Evolutionary conservation across 2,113 vertebrate species (phyloP), one percentile per base, ranked within the genome.

Genomic region (Corythaeola cristata): DNA sequence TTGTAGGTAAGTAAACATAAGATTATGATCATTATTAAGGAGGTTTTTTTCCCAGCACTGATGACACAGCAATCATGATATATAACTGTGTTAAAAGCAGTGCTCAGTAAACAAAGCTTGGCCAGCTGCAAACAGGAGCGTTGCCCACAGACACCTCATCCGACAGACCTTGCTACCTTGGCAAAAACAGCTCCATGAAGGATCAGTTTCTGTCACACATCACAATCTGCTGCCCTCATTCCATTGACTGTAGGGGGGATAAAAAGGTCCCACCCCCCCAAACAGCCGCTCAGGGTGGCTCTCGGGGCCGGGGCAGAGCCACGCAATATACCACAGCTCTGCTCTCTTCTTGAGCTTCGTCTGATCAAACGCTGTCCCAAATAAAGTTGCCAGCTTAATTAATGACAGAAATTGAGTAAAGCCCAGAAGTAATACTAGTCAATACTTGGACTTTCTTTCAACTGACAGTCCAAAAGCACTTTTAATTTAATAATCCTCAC

Each of bases 261-360:
- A 39, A 39, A 39, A 39, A 39, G 3, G 1, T 1, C 74, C 21
- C 55, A 12, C 18, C 45, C 37, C 44, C 14, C 27, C 11, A 1
- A 0, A 8, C 18, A 62, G 68, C 41, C 4, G 4, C 24, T 15
- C 3, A 4, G 4, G 0, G 0, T 8, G 28, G 49, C 16, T n/a
- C 14, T 30, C 4, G 2, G 41, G 20, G 5, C 47, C 41, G 10
- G 44, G 11, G 41, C 64, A 56, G 44, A 47, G 69, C 28, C 59
- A 8, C 15, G 2, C 6, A 4, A 7, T 2, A 3, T 1, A 7
- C 44, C 7, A 6, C 1, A 4, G 17, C 22, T 30, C 7, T 37
- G 12, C 4, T 23, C 37, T 78, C 56, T 17, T 53, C 47, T 3
- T 26, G 33, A 56, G 45, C 59, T 64, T 16, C 30, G 0, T 2